Evolutionary conservation across 2,888 invertebrate species (phyloP), one percentile per base, ranked within the genome.

Genomic region (Rhagonycha fulva): DNA sequence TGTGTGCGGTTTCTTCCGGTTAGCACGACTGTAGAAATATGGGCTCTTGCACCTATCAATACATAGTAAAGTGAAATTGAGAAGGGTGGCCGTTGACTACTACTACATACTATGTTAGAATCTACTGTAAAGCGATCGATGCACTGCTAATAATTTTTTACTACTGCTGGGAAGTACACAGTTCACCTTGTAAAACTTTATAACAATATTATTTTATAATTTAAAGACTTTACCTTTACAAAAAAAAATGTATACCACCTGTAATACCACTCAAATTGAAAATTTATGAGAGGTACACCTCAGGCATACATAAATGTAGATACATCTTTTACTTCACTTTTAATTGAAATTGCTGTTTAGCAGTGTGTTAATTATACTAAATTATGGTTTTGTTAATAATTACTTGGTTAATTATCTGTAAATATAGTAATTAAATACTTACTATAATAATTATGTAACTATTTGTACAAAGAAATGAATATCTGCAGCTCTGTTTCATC

Each of bases 1-100:
- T 79, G 79, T 79, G 79, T 79, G 79, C 79, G 79, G 79, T 79
- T 77, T 76, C 77, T 79, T 79, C 79, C 79, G 78, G 78, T 74
- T 74, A 70, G 72, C 79, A 63, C 61, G 77, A 69, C 68, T 71
- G 76, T 77, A 75, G 76, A 76, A 78, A 79, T 79, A 78, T 79
- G 77, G 78, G 73, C 76, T 79, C 75, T 76, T 79, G 76, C 76
- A 79, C 77, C 79, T 79, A 78, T 79, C 76, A 79, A 78, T 78
- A 79, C 78, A 76, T 76, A 76, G 77, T 77, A 77, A 77, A 78
- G 76, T 78, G 76, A 78, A 78, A 78, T 76, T 78, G 78, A 78
- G 78, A 75, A 76, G 78, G 76, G 78, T 78, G 70, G 66, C 74
- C 69, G 70, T 62, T 70, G 12, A 24, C 72, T 72, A 60, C n/a